phyloP scores from a whole-genome alignment of 2,113 vertebrate genomes.

The Pterocles burchelli region DNA sequence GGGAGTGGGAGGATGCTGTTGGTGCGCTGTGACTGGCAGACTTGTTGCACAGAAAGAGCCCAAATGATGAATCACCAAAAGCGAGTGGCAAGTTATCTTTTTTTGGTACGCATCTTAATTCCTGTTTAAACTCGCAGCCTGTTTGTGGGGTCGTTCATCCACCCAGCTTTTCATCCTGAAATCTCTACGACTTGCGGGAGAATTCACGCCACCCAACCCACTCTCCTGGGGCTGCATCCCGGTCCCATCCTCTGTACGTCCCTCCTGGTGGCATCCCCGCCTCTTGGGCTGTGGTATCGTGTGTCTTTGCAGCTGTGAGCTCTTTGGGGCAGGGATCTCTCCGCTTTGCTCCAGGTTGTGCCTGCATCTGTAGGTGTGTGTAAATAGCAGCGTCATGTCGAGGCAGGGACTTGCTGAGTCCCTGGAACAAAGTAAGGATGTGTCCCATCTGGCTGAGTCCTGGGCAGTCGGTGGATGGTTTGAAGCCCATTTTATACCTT shows the following conservation, averaged over 20 bases:
- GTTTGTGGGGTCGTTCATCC: background rate
- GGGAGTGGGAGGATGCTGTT: background rate
- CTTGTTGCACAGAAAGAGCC: background rate
- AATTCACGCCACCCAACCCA: background rate
- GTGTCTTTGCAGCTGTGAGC: background rate
- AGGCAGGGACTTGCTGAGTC: background rate
- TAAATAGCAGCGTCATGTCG: accelerated
- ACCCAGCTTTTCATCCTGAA: background rate
- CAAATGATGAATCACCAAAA: background rate
- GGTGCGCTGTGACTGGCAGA: background rate
- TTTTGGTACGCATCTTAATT: background rate
- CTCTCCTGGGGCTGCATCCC: background rate
- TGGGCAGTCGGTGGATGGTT: background rate
- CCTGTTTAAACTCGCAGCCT: background rate
- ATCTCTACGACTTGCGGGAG: background rate
- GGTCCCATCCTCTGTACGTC: background rate
- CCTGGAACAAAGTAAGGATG: background rate
- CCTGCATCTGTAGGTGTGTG: accelerated
- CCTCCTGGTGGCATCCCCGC: background rate
- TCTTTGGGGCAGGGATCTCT: background rate
- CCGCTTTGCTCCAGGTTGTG: background rate
- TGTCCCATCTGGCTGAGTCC: background rate
- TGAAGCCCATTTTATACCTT: background rate
- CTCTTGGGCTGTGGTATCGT: background rate
- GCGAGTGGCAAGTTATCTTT: background rate